Percentiles rank a stretch among this genome's conserved stretches.
These are phyloP conservation scores for Poicephalus meyeri DNA, from an alignment of 2,113 vertebrate species.

Conservation along the genomic window DNA sequence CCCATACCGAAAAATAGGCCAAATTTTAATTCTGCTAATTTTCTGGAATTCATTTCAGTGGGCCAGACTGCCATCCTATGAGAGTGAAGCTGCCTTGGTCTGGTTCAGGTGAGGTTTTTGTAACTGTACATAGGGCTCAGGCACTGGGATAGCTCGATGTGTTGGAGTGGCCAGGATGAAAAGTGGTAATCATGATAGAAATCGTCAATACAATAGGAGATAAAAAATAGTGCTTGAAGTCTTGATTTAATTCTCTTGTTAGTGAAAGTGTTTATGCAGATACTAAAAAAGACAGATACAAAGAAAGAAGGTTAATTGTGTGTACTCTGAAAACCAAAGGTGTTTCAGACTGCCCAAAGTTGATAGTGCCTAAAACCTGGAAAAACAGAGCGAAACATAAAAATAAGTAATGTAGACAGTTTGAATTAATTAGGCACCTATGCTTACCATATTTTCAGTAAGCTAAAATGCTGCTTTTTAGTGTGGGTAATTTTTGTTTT, in stretches of 20 bases:
- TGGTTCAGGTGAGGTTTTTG: background rate
- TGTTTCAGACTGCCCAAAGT: background rate
- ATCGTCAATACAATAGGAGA: background rate
- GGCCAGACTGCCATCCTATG: fast-evolving
- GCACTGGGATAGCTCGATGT: background rate
- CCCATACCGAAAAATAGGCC: background rate
- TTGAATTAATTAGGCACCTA: background rate
- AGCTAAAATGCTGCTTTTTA: background rate
- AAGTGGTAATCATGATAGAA: background rate
- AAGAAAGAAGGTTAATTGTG: background rate
- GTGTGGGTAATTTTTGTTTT: background rate
- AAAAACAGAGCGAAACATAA: background rate
- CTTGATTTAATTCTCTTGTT: background rate
- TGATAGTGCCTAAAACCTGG: background rate
- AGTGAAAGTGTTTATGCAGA: background rate
- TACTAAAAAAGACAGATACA: background rate
- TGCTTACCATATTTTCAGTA: background rate
- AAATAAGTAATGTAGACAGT: background rate
- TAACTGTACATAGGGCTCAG: background rate
- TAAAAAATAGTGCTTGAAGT: background rate
- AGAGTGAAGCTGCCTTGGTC: fast-evolving
- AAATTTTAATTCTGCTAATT: background rate
- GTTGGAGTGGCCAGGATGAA: background rate
- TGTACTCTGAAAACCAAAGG: background rate
- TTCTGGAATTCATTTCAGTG: background rate